phyloP scores from a whole-genome alignment of 2,797 vertebrate species.

The Rhinoraja longicauda region DNA sequence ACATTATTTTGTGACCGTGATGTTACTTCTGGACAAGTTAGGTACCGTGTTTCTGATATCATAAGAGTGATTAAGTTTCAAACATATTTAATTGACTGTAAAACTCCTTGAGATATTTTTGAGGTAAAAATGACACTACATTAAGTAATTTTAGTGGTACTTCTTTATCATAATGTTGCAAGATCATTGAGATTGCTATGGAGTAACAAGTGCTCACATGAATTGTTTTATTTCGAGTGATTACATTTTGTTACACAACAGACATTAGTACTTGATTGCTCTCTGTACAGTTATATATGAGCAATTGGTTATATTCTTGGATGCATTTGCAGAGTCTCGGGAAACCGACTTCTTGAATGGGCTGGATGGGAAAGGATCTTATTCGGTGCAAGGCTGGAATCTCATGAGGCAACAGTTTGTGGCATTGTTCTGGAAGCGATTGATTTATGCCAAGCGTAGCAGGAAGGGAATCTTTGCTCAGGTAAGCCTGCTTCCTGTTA shows the following conservation, averaged over 20 bases:
- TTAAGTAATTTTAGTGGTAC: background rate
- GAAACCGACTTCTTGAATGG: conserved; percentile 92
- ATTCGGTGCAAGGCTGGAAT: conserved; percentile 91
- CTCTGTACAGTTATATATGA: background rate
- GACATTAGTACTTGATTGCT: no score
- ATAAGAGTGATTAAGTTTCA: background rate
- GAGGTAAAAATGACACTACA: background rate
- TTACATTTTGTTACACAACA: no score
- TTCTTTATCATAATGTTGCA: background rate
- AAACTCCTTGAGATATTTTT: background rate
- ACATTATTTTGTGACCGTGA: background rate
- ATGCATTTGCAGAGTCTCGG: conserved; percentile 72
- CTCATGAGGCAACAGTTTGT: conserved; percentile 89
- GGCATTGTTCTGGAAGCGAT: conserved; percentile 88
- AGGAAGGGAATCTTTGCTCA: conserved; percentile 95
- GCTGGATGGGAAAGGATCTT: conserved; percentile 89
- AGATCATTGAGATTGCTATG: background rate
- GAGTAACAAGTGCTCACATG: background rate
- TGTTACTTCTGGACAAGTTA: background rate
- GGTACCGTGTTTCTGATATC: background rate
- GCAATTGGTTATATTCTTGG: background rate
- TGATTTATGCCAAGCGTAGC: conserved; percentile 86
- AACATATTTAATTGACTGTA: background rate
- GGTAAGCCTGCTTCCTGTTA: conserved; percentile 57
- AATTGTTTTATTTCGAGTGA: background rate